Evolutionary conservation across 2,888 invertebrate genomes (phyloP).

Genomic region (Pseudoips prasinana): DNA sequence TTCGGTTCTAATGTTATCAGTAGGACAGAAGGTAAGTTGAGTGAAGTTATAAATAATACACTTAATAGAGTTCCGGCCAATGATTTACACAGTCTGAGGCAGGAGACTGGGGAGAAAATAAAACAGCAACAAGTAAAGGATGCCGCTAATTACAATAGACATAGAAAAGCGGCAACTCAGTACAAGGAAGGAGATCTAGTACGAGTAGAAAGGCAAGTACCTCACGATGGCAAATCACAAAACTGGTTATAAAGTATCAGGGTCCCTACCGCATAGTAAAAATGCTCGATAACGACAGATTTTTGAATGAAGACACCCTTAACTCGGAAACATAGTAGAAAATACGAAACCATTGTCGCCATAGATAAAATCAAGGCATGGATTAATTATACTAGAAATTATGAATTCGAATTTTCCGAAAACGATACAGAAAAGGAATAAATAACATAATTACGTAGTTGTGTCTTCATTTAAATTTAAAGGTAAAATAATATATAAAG

Average conservation of each 20-base stretch:
- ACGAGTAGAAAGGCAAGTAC: no score
- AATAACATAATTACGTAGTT: no score
- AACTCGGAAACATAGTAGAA: no score
- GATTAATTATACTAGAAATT: neutral
- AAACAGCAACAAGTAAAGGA: conserved; percentile 1
- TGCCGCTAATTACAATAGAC: neutral
- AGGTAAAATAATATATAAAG: no score
- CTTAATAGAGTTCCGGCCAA: neutral
- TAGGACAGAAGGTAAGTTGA: conserved; percentile 1
- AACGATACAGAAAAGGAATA: no score
- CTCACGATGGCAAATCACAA: conserved; percentile 3
- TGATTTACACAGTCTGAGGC: neutral
- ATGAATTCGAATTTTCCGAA: no score
- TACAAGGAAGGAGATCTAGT: no score
- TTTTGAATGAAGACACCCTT: no score
- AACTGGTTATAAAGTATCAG: conserved; percentile 1
- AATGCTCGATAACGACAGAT: no score
- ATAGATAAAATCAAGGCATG: neutral
- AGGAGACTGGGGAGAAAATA: neutral
- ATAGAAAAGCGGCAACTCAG: neutral
- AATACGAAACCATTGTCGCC: neutral
- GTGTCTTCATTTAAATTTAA: no score
- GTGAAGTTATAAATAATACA: neutral
- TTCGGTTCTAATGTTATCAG: neutral
- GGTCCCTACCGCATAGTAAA: conserved; percentile 3